Evolutionary conservation across 2,797 vertebrate species (phyloP).

Genomic region (Caiman crocodilus): DNA sequence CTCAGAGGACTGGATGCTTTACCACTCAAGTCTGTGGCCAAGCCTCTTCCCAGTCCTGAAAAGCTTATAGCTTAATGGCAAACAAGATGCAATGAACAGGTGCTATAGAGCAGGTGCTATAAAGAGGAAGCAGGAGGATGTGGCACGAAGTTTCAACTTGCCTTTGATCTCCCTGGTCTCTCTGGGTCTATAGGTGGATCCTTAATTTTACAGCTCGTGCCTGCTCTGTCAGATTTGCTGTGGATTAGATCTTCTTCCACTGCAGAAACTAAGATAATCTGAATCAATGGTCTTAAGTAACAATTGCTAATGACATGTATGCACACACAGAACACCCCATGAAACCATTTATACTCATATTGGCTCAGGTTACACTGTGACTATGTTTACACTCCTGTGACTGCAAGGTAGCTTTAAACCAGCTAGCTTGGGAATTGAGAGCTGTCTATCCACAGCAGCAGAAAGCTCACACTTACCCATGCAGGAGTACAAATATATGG

Average conservation of each 20-base stretch:
- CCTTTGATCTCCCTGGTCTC: background rate
- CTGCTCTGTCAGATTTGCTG: background rate
- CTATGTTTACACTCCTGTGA: too few relatives aligned
- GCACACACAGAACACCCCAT: background rate
- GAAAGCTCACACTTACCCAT: too few relatives aligned
- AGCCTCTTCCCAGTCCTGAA: background rate
- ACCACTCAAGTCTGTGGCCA: background rate
- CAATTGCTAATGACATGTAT: background rate
- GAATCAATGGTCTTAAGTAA: background rate
- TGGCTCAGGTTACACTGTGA: background rate
- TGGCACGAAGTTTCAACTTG: background rate
- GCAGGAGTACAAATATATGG: too few relatives aligned
- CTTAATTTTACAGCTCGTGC: background rate
- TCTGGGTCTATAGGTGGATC: background rate
- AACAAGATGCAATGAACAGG: background rate
- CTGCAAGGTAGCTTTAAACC: too few relatives aligned
- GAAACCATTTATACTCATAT: background rate
- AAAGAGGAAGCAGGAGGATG: background rate
- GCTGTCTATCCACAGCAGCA: too few relatives aligned
- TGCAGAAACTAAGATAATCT: background rate
- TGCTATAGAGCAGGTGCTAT: background rate
- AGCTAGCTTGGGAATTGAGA: too few relatives aligned
- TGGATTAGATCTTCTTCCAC: background rate
- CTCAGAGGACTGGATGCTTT: background rate
- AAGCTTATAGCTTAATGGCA: background rate